These are phyloP conservation scores for Drosophila leonis DNA, from an alignment of 2,888 invertebrate species.

Conservation along the genomic window DNA sequence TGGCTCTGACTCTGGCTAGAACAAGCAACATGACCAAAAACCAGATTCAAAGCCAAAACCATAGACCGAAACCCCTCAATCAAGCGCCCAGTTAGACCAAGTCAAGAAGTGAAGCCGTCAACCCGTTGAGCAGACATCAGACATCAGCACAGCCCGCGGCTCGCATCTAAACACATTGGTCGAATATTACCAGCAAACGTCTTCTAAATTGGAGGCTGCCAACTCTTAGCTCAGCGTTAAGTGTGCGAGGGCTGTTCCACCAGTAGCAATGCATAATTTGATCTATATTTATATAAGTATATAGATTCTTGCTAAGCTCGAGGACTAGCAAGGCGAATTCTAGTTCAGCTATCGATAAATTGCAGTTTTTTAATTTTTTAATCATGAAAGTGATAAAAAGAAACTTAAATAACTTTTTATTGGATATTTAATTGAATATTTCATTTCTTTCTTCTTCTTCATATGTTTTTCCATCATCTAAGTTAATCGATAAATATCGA, in stretches of 20 bases:
- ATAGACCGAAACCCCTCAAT: constrained; percentile 46
- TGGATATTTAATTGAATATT: neutral
- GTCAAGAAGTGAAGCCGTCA: constrained; percentile 48
- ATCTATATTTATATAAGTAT: rapidly evolving
- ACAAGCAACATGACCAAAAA: neutral
- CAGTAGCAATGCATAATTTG: neutral
- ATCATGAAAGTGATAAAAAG: neutral
- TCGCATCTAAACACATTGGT: constrained; percentile 42
- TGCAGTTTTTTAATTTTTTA: neutral
- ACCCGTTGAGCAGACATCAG: constrained; percentile 40
- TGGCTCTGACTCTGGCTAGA: constrained; percentile 1
- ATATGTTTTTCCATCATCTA: too few relatives aligned
- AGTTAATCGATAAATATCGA: too few relatives aligned
- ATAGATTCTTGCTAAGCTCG: neutral
- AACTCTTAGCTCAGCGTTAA: constrained; percentile 7
- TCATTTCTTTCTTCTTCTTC: too few relatives aligned
- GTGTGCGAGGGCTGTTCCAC: constrained; percentile 36
- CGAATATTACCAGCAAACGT: constrained; percentile 58
- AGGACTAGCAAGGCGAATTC: neutral
- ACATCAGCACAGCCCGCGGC: constrained; percentile 43
- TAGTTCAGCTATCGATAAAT: neutral
- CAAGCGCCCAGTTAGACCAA: constrained; percentile 44
- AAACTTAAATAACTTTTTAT: too few relatives aligned
- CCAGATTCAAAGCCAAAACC: constrained; percentile 6
- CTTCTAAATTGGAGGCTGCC: constrained; percentile 44